These are phyloP conservation scores for Ethmia dodecea DNA, from an alignment of 2,888 invertebrate genomes.

Conservation along the genomic window DNA sequence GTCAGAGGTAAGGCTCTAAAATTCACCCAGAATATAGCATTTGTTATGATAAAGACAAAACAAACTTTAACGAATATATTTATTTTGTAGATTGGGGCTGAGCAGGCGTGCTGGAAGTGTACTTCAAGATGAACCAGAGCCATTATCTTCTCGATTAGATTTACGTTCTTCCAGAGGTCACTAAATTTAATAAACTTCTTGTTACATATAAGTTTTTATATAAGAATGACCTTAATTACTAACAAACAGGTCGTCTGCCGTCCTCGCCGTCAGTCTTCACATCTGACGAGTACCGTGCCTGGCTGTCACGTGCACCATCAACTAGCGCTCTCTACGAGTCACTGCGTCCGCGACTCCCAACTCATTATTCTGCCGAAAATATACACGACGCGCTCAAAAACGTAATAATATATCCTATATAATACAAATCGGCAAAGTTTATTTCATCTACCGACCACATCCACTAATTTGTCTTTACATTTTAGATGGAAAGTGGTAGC, in stretches of 20 bases:
- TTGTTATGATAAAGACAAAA: not conserved
- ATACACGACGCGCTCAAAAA: slow-evolving; percentile 91
- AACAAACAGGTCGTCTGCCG: slow-evolving; percentile 65
- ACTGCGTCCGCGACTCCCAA: slow-evolving; percentile 88
- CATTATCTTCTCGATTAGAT: slow-evolving; percentile 66
- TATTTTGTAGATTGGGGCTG: slow-evolving; percentile 47
- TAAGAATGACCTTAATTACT: no score
- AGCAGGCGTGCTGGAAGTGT: slow-evolving; percentile 62
- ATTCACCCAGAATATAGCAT: no score
- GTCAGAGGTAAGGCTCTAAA: slow-evolving; percentile 64
- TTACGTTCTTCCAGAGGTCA: slow-evolving; percentile 72
- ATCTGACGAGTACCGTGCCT: slow-evolving; percentile 94
- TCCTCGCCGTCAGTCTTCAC: slow-evolving; percentile 84
- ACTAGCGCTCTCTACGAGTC: slow-evolving; percentile 96
- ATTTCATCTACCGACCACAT: no score
- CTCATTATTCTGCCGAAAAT: slow-evolving; percentile 92
- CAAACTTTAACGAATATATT: not conserved
- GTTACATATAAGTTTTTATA: no score
- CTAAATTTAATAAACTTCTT: no score
- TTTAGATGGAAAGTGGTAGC: slow-evolving; percentile 76
- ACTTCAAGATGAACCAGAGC: slow-evolving; percentile 68
- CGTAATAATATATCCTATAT: no score
- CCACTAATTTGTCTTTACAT: no score
- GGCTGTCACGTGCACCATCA: slow-evolving; percentile 93
- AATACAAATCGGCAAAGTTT: not conserved